Conservation (phyloP, 2,888 invertebrate species). For the Bibio marci region DNA sequence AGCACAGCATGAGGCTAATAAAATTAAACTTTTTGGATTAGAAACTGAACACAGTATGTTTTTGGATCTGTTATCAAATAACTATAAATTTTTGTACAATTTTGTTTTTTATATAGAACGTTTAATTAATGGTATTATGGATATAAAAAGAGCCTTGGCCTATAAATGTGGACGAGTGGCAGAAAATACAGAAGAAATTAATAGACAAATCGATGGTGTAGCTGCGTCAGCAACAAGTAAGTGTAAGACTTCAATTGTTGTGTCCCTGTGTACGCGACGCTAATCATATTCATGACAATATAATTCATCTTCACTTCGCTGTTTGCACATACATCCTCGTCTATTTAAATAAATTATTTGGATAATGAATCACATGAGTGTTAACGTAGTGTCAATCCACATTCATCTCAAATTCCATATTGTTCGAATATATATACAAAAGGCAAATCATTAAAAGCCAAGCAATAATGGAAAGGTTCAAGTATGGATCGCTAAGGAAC, state of each 20-base stretch:
- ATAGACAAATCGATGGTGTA: conserved; percentile 52
- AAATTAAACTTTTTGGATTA: conserved; percentile 84
- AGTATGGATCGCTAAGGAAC: too few relatives aligned
- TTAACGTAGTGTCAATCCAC: too few relatives aligned
- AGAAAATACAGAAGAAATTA: conserved; percentile 43
- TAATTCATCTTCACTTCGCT: too few relatives aligned
- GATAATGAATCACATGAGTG: too few relatives aligned
- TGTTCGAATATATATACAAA: too few relatives aligned
- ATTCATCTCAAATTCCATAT: too few relatives aligned
- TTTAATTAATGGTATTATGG: conserved; percentile 56
- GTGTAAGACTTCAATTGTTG: conserved; percentile 17
- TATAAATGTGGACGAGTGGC: conserved; percentile 34
- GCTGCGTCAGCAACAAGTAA: conserved; percentile 53
- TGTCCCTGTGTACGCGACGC: too few relatives aligned
- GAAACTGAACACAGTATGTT: conserved; percentile 78
- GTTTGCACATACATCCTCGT: too few relatives aligned
- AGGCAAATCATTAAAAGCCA: too few relatives aligned
- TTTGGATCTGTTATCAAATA: conserved; percentile 1
- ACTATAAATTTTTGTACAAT: background rate
- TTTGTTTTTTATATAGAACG: conserved; percentile 40
- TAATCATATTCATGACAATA: too few relatives aligned
- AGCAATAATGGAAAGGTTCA: too few relatives aligned
- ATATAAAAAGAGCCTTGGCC: conserved; percentile 56
- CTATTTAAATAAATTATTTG: too few relatives aligned
- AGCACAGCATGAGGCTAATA: conserved; percentile 97